phyloP scores from a whole-genome alignment of 2,888 invertebrate genomes.

The Alcis repandata region DNA sequence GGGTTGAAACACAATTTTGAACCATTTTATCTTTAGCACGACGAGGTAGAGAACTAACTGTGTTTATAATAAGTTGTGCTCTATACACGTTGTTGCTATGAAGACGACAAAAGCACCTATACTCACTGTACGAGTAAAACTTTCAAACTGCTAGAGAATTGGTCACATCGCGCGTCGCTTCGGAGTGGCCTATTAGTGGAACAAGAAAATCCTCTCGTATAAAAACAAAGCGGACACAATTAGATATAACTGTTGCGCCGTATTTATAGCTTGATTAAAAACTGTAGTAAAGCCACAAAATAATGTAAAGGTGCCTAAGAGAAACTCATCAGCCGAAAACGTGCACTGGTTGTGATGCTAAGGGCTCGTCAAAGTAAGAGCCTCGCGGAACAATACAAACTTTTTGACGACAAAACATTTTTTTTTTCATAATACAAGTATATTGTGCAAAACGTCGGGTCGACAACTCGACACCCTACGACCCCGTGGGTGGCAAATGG shows the following conservation, averaged over 20 bases:
- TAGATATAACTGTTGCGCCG: conserved; percentile 33
- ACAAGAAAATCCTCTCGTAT: conserved; percentile 46
- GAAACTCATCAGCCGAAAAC: conserved; percentile 22
- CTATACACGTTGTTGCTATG: conserved; percentile 18
- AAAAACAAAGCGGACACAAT: conserved; percentile 48
- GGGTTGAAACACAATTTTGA: background rate
- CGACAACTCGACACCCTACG: conserved; percentile 74
- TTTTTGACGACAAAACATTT: conserved; percentile 52
- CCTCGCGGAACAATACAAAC: conserved; percentile 35
- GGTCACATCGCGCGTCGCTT: conserved; percentile 59
- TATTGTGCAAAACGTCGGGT: conserved; percentile 66
- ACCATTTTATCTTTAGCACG: background rate
- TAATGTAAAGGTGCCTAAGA: conserved; percentile 13
- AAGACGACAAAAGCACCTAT: conserved; percentile 42
- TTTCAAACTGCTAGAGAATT: conserved; percentile 68
- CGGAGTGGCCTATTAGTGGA: conserved; percentile 52
- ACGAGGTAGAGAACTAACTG: background rate
- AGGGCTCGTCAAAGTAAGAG: conserved; percentile 41
- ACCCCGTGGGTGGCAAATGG: conserved; percentile 76
- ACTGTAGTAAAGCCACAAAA: conserved; percentile 13
- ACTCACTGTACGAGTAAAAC: conserved; percentile 56
- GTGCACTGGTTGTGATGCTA: conserved; percentile 8
- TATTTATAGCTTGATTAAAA: conserved; percentile 26
- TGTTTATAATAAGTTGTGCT: conserved; percentile 13
- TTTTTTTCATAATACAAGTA: conserved; percentile 49